Percentiles rank a stretch among this genome's conserved stretches.
phyloP scores from a whole-genome alignment of 2,888 invertebrate genomes.

The Spilosoma lubricipeda region DNA sequence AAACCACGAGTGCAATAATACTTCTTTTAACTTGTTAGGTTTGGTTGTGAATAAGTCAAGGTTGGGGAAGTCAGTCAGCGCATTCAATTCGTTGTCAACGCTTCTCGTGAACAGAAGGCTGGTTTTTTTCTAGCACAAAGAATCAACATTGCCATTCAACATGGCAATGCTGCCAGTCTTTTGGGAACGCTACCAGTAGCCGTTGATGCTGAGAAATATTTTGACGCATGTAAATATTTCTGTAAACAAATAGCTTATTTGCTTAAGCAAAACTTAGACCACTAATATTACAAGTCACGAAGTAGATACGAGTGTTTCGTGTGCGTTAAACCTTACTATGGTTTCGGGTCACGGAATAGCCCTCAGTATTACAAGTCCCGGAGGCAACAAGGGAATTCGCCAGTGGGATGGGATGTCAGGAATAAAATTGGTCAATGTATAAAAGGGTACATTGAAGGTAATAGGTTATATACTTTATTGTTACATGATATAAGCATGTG shows the following conservation, averaged over 20 bases:
- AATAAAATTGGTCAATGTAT: constrained; percentile 29
- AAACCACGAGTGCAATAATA: no score
- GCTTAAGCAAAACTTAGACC: background rate
- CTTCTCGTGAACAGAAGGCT: no score
- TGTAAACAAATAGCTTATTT: background rate
- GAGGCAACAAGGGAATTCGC: constrained; percentile 18
- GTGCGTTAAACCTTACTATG: constrained; percentile 7
- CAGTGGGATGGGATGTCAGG: constrained; percentile 21
- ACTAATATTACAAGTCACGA: background rate
- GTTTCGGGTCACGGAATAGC: constrained; percentile 24
- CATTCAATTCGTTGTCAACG: no score
- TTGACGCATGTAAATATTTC: background rate
- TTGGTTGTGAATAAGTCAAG: no score
- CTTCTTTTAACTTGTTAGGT: no score
- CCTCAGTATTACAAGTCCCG: constrained; percentile 23
- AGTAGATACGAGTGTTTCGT: background rate
- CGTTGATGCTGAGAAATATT: no score
- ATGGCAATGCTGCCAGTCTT: no score
- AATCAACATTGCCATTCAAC: no score
- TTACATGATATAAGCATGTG: constrained; percentile 18
- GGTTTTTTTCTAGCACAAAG: no score
- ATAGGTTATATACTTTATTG: constrained; percentile 23
- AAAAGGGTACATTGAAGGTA: constrained; percentile 27
- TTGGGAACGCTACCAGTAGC: no score
- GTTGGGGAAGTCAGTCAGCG: no score